Conservation (phyloP, 2,113 vertebrate species). For the Pedionomus torquatus region DNA sequence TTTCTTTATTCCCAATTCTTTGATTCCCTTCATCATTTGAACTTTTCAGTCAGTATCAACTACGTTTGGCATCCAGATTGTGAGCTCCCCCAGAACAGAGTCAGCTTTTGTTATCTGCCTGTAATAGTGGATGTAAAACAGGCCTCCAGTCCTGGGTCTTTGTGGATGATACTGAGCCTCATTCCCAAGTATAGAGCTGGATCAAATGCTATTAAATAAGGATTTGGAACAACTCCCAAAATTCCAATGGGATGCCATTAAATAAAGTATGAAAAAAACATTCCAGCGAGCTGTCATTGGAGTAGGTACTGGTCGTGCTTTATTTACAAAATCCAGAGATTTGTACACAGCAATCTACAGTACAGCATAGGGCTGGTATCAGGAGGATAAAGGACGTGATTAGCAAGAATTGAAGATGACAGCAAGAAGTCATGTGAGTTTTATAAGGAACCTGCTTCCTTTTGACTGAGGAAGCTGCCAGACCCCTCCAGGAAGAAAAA, state of each 20-base stretch:
- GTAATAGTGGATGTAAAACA: neutral
- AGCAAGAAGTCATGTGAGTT: slow-evolving; percentile 25
- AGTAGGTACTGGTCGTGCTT: slow-evolving; percentile 59
- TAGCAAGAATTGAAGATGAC: slow-evolving; percentile 51
- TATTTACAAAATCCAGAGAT: slow-evolving; percentile 75
- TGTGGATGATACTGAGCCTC: neutral
- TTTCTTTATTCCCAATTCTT: neutral
- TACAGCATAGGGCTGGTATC: slow-evolving; percentile 2
- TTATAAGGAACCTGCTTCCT: slow-evolving; percentile 45
- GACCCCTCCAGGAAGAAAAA: slow-evolving; percentile 20
- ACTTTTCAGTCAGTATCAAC: neutral
- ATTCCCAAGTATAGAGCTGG: neutral
- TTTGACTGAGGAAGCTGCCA: slow-evolving; percentile 24
- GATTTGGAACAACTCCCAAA: neutral
- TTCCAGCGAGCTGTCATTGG: neutral
- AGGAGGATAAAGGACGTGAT: slow-evolving; percentile 32
- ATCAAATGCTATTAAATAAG: neutral
- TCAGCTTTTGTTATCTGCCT: neutral
- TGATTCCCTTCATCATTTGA: neutral
- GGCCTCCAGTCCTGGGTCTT: neutral
- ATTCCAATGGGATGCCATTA: neutral
- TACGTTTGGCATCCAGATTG: neutral
- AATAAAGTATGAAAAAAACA: neutral
- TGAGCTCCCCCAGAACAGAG: neutral
- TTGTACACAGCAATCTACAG: slow-evolving; percentile 62